Percentiles rank a stretch among this genome's conserved stretches.
phyloP scores from a whole-genome alignment of 2,888 invertebrate genomes.

The Polymixis lichenea region DNA sequence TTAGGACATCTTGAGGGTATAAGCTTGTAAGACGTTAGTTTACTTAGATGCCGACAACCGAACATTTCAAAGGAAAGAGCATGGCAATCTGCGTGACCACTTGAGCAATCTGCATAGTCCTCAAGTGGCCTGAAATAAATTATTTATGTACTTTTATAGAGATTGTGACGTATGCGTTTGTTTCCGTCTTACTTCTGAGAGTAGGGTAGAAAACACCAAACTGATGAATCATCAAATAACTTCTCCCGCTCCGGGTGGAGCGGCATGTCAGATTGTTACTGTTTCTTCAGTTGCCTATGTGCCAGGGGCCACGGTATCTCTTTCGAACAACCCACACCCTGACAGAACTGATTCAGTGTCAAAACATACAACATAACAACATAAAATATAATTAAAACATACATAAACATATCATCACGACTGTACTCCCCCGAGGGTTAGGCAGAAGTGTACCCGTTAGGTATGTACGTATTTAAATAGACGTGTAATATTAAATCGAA shows the following conservation, averaged over 20 bases:
- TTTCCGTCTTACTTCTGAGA: neutral
- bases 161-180: neutral
- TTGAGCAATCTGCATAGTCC: neutral
- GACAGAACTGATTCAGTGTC: neutral
- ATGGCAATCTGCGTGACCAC: neutral
- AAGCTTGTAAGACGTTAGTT: constrained; percentile 5
- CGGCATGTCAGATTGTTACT: too few relatives aligned
- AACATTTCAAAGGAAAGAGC: neutral
- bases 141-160: neutral
- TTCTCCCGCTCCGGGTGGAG: too few relatives aligned
- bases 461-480: neutral
- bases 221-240: too few relatives aligned
- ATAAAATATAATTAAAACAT: too few relatives aligned
- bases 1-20: constrained; percentile 3
- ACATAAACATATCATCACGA: neutral
- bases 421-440: too few relatives aligned
- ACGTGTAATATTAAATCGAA: neutral
- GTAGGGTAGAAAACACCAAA: neutral
- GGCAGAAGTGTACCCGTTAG: too few relatives aligned
- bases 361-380: too few relatives aligned
- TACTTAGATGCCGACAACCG: neutral
- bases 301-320: too few relatives aligned
- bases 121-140: neutral
- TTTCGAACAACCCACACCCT: too few relatives aligned
- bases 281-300: too few relatives aligned